Evolutionary conservation across 2,888 invertebrate species (phyloP).

Genomic region (Aleiodes leptofemur): DNA sequence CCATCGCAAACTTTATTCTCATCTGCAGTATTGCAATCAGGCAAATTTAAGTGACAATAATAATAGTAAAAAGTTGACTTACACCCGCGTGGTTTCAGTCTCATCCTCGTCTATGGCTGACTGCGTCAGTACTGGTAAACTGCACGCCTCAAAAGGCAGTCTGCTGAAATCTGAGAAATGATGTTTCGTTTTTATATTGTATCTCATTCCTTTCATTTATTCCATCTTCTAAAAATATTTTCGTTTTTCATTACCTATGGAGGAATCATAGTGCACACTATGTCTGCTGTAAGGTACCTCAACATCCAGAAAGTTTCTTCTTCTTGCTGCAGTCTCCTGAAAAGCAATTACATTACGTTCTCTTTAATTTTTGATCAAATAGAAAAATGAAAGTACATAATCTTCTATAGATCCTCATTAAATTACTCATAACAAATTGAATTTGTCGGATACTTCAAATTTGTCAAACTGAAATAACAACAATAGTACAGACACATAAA

Average conservation of each 20-base stretch:
- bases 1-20: background rate
- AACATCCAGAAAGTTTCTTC: slow-evolving; percentile 58
- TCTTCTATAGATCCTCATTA: background rate
- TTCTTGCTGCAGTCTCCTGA: slow-evolving; percentile 60
- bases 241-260: slow-evolving; percentile 61
- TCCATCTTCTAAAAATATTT: background rate
- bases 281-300: slow-evolving; percentile 63
- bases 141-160: slow-evolving; percentile 67
- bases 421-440: background rate
- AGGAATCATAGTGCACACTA: slow-evolving; percentile 68
- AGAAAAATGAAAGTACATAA: background rate
- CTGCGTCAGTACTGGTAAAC: slow-evolving; percentile 65
- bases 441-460: slow-evolving; percentile 1
- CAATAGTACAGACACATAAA: background rate
- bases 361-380: slow-evolving; percentile 1
- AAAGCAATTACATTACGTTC: slow-evolving; percentile 47
- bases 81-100: slow-evolving; percentile 55
- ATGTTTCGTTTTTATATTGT: background rate
- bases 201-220: background rate
- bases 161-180: slow-evolving; percentile 64
- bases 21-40: background rate
- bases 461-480: slow-evolving; percentile 4
- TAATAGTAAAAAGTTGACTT: slow-evolving; percentile 52
- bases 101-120: slow-evolving; percentile 61
- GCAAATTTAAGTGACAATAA: background rate